Conservation (phyloP, 1,140 invertebrate genomes). For the Plodia interpunctella region DNA sequence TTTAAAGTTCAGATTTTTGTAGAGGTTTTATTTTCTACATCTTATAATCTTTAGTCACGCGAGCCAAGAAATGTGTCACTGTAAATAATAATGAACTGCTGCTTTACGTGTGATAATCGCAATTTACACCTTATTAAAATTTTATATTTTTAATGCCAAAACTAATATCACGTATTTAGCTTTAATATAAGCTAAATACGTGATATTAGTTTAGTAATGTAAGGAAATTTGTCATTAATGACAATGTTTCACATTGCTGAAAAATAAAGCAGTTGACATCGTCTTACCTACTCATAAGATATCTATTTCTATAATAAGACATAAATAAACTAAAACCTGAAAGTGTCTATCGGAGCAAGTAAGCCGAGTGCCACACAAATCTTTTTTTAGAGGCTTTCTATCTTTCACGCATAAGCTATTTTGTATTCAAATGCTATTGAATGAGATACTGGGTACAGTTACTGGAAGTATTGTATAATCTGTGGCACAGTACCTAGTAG, state of each 20-base stretch:
- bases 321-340: not conserved
- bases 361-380: not conserved
- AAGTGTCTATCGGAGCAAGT: not conserved
- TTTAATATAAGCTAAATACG: no score
- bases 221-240: no score
- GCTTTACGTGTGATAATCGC: not conserved
- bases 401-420: not conserved
- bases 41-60: conserved; percentile 5
- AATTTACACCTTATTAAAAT: conserved; percentile 1
- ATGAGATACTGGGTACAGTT: no score
- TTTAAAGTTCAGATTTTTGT: not conserved
- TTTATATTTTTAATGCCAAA: not conserved
- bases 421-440: not conserved
- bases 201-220: no score
- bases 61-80: not conserved
- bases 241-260: no score
- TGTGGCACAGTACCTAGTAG: no score
- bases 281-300: not conserved
- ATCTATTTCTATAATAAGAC: not conserved
- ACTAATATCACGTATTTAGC: not conserved
- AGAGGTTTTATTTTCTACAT: not conserved
- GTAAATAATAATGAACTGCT: not conserved
- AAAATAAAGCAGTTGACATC: no score
- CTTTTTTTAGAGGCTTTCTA: not conserved
- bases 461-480: no score